These are phyloP conservation scores for Phanerotoma sp. DNA, from an alignment of 2,888 invertebrate species.

Conservation along the genomic window DNA sequence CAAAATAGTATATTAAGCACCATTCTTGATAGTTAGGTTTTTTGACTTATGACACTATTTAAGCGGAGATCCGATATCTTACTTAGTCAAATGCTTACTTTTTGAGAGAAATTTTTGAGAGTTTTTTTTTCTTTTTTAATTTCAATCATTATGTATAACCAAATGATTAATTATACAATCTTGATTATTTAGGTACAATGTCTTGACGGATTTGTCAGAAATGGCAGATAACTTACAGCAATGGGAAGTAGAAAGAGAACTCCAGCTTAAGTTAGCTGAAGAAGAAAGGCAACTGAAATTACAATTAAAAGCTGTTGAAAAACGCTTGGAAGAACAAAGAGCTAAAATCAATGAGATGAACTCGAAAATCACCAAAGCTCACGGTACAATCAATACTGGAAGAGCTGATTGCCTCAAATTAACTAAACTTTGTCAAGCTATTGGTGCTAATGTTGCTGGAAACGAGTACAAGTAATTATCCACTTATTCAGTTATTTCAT, in stretches of 20 bases:
- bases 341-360: constrained; percentile 44
- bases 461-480: constrained; percentile 48
- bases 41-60: no score
- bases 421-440: constrained; percentile 46
- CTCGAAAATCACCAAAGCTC: constrained; percentile 43
- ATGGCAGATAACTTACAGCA: constrained; percentile 49
- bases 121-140: no score
- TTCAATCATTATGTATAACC: no score
- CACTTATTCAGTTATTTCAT: background rate
- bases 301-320: constrained; percentile 46
- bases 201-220: background rate
- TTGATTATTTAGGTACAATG: no score
- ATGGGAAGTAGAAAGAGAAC: constrained; percentile 49
- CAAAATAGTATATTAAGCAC: no score
- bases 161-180: no score
- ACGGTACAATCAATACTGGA: constrained; percentile 46
- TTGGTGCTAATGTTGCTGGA: constrained; percentile 48
- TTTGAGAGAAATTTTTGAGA: no score
- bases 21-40: no score
- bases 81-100: no score
- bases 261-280: constrained; percentile 41
- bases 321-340: constrained; percentile 44
- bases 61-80: no score
- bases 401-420: constrained; percentile 50
- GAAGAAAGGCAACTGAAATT: constrained; percentile 48